These are phyloP conservation scores for Malacoraja senta DNA, from an alignment of 2,797 vertebrate genomes.

Conservation along the genomic window DNA sequence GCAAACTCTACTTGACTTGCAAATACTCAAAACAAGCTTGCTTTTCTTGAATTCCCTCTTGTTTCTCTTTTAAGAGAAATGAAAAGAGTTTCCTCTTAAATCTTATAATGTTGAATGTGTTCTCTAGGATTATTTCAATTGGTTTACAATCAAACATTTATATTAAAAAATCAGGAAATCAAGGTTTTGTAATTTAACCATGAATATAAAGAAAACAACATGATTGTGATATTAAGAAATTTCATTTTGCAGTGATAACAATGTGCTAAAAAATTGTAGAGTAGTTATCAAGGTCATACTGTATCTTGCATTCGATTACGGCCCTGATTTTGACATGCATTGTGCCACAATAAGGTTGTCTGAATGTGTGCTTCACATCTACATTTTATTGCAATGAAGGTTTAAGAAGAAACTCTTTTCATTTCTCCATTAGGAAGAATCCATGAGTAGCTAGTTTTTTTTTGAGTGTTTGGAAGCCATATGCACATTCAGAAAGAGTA, in stretches of 20 bases:
- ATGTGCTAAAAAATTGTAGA: not conserved
- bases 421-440: no score
- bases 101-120: not conserved
- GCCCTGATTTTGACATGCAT: not conserved
- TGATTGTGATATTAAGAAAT: not conserved
- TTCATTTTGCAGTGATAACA: not conserved
- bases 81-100: not conserved
- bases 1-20: not conserved
- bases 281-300: not conserved
- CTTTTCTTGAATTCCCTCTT: not conserved
- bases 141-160: not conserved
- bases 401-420: no score
- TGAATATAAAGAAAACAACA: not conserved
- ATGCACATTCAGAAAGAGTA: no score
- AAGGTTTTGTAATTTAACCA: not conserved
- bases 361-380: not conserved
- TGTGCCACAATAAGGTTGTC: not conserved
- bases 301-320: not conserved
- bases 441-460: no score
- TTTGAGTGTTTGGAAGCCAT: no score
- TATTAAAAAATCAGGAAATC: not conserved
- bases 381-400: not conserved
- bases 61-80: not conserved
- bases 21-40: not conserved
- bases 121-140: not conserved